phyloP scores from a whole-genome alignment of 2,888 invertebrate species.

The Colostygia pectinataria region DNA sequence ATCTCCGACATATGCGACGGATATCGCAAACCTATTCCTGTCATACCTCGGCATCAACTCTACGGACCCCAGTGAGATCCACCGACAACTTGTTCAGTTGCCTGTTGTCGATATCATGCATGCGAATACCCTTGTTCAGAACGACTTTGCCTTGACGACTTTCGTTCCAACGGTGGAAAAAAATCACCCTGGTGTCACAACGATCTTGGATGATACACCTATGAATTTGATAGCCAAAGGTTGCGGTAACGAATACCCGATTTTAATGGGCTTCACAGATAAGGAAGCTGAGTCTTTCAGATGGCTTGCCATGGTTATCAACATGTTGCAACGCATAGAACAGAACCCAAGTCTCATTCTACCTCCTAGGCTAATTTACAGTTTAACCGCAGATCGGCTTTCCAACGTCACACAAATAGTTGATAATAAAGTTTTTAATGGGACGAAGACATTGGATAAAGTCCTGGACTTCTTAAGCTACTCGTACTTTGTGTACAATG shows the following conservation, averaged over 20 bases:
- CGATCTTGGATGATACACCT: conserved; percentile 39
- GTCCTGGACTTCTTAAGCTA: conserved; percentile 29
- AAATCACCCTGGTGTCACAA: conserved; percentile 27
- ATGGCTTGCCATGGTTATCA: conserved; percentile 10
- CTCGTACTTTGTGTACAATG: conserved; percentile 34
- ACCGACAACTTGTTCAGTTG: conserved; percentile 25
- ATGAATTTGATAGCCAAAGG: conserved; percentile 34
- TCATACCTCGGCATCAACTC: conserved; percentile 55
- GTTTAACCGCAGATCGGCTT: conserved; percentile 8
- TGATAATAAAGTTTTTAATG: conserved; percentile 29
- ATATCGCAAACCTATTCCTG: conserved; percentile 36
- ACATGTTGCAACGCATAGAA: conserved; percentile 19
- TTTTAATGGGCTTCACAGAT: conserved; percentile 25
- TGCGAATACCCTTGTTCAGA: conserved; percentile 29
- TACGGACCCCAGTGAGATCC: conserved; percentile 31
- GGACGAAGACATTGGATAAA: conserved; percentile 26
- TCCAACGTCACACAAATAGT: conserved; percentile 16
- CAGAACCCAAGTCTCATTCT: conserved; percentile 24
- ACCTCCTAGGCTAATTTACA: conserved; percentile 17
- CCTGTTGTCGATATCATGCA: conserved; percentile 43
- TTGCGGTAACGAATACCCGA: conserved; percentile 34
- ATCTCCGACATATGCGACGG: conserved; percentile 31
- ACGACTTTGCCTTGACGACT: conserved; percentile 8
- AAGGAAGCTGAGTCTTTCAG: conserved; percentile 26
- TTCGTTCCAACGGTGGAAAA: conserved; percentile 38